Evolutionary conservation across 92 coral and sea anemone genomes (phyloP).

Genomic region (Hydrozoanthus gracilis): DNA sequence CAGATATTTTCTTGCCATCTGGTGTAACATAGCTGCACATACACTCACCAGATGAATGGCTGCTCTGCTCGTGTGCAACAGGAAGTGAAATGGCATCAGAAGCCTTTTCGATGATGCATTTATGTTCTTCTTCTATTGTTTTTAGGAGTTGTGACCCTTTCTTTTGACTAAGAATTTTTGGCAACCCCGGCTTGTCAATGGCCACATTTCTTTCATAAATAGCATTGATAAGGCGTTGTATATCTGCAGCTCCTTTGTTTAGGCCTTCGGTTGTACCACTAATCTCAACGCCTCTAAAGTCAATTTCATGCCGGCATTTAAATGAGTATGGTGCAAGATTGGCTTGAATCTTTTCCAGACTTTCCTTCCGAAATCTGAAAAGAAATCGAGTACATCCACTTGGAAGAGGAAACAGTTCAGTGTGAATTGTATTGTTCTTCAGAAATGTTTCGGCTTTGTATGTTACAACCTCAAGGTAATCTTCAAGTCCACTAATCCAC

Average conservation of each 20-base stretch:
- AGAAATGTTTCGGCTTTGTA: not conserved
- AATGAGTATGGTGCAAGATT: constrained; percentile 1
- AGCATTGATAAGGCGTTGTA: not conserved
- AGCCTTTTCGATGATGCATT: constrained; percentile 42
- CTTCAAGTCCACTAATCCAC: constrained; percentile 31
- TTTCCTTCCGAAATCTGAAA: constrained; percentile 1
- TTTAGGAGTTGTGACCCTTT: constrained; percentile 40
- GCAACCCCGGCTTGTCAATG: constrained; percentile 55
- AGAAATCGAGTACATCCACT: constrained; percentile 28
- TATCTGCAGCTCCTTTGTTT: not conserved
- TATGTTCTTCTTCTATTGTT: constrained; percentile 54
- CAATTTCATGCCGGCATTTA: constrained; percentile 7
- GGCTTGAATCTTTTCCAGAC: not conserved
- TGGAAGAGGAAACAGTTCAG: not conserved
- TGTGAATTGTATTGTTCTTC: not conserved
- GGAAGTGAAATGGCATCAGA: not conserved
- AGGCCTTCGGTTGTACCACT: constrained; percentile 19
- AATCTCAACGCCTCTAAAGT: constrained; percentile 14
- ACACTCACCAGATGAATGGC: not conserved
- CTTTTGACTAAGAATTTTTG: constrained; percentile 39
- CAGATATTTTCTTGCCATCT: constrained; percentile 31
- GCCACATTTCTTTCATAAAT: constrained; percentile 29
- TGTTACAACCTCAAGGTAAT: not conserved
- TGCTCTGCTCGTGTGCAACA: not conserved
- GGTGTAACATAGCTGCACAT: constrained; percentile 22